phyloP scores from a whole-genome alignment of 1,140 invertebrate species.

The Brachionus rotundiformis region DNA sequence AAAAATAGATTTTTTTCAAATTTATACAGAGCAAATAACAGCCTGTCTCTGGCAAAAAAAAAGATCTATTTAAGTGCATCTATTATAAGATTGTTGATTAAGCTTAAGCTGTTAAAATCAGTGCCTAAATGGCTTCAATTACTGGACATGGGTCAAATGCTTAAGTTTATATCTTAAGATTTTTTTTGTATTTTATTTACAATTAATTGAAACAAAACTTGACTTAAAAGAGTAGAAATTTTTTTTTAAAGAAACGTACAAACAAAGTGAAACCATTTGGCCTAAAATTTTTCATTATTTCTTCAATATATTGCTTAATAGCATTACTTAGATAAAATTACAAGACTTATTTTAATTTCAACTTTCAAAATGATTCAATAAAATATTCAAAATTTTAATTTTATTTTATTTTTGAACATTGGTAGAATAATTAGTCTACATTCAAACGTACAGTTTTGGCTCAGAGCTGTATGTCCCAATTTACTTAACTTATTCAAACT shows the following conservation, averaged over 20 bases:
- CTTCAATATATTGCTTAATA: not conserved
- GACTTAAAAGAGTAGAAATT: not conserved
- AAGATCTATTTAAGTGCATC: not conserved
- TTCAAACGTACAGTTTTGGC: no score
- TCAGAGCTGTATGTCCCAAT: no score
- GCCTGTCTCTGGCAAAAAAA: not conserved
- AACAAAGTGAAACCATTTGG: constrained; percentile 7
- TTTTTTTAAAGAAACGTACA: not conserved
- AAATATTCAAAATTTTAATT: not conserved
- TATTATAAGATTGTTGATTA: not conserved
- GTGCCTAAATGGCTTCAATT: not conserved
- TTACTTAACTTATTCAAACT: no score
- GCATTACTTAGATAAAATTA: not conserved
- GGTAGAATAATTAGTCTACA: no score
- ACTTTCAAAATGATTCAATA: not conserved
- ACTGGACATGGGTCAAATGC: constrained; percentile 8
- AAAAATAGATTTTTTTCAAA: not conserved
- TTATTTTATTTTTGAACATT: no score
- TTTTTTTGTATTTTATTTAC: constrained; percentile 5
- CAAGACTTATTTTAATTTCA: not conserved
- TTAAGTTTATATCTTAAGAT: not conserved
- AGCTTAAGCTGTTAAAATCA: not conserved
- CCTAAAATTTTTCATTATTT: not conserved
- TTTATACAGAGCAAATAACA: not conserved
- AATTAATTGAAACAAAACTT: not conserved